Base-by-base conservation (phyloP, 2,113 vertebrate species). In the Rallus limicola region DNA sequence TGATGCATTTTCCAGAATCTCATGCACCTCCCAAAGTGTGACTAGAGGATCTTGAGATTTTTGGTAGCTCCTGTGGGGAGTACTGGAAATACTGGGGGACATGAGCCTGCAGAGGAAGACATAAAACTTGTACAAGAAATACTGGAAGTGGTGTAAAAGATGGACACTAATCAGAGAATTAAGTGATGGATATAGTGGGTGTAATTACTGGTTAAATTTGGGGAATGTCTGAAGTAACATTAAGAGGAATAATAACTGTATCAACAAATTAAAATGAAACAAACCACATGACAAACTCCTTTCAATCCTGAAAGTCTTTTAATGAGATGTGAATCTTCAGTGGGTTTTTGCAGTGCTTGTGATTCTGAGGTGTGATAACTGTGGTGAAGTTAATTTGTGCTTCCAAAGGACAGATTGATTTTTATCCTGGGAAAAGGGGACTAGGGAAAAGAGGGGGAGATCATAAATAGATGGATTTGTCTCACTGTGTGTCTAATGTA, bases 201-300 rank as follows among this genome's bases (percentile, higher is more conserved):
- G 40, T 14, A 64, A 15, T 58, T n/a, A 1, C 23, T 65, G 10
- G 10, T 74, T 60, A 7, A 33, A 70, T 71, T 7, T 58, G 60
- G 42, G 34, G 52, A 20, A 90, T 36, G 38, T 68, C 56, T 86
- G 89, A 60, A 82, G 69, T 62, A 17, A 1, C 12, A 17, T n/a
- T 62, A 46, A 52, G 34, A 81, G 65, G n/a, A 58, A 10, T 60
- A 64, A 31, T 31, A 84, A 76, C 72, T 59, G 0, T 82, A 87
- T 79, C 83, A 93, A 64, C 48, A 76, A 64, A 93, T 86, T 15
- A 76, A 90, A 94, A 90, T 76, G 56, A 89, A 94, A 67, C 72
- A 91, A 96, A 89, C 87, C 90, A 87, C 93, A 92, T 63, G 76
- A 83, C 64, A 90, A 64, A 59, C 36, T n/a, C 10, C 50, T 17